phyloP scores from a whole-genome alignment of 1,140 invertebrate species.

The Globodera ellingtonae region DNA sequence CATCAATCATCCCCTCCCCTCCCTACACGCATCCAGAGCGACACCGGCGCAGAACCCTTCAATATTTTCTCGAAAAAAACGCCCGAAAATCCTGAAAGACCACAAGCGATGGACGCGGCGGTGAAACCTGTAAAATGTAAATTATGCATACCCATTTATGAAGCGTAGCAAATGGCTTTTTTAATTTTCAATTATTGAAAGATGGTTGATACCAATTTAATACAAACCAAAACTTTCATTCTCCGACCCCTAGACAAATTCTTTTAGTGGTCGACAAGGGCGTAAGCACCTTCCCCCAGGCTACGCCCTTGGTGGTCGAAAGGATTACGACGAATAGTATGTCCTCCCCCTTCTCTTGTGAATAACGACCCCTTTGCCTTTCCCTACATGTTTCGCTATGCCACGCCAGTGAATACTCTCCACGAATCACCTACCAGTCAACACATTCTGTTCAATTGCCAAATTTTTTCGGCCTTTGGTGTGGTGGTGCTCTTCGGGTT shows the following conservation, averaged over 20 bases:
- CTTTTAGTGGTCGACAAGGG: not conserved
- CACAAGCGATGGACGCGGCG: slow-evolving; percentile 85
- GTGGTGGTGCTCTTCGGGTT: slow-evolving; percentile 29
- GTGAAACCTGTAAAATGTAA: slow-evolving; percentile 73
- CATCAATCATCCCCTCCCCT: slow-evolving; percentile 71
- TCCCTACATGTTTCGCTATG: no score
- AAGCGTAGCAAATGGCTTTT: not conserved
- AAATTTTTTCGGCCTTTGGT: slow-evolving; percentile 21
- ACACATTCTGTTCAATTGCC: slow-evolving; percentile 33
- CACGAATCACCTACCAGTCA: slow-evolving; percentile 29
- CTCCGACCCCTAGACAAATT: no score
- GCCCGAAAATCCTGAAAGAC: slow-evolving; percentile 94
- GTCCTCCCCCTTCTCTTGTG: not conserved
- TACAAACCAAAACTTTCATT: no score
- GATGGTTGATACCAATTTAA: no score
- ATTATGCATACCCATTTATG: not conserved
- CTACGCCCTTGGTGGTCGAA: no score
- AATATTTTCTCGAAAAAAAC: slow-evolving; percentile 99
- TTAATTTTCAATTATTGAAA: no score
- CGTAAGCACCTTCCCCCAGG: not conserved
- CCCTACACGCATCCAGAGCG: slow-evolving; percentile 83
- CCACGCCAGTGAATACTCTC: no score
- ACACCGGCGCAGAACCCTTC: slow-evolving; percentile 82
- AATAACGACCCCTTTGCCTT: not conserved
- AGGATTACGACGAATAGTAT: no score